These are phyloP conservation scores for Danaus chrysippus DNA, from an alignment of 2,888 invertebrate species.

Conservation along the genomic window DNA sequence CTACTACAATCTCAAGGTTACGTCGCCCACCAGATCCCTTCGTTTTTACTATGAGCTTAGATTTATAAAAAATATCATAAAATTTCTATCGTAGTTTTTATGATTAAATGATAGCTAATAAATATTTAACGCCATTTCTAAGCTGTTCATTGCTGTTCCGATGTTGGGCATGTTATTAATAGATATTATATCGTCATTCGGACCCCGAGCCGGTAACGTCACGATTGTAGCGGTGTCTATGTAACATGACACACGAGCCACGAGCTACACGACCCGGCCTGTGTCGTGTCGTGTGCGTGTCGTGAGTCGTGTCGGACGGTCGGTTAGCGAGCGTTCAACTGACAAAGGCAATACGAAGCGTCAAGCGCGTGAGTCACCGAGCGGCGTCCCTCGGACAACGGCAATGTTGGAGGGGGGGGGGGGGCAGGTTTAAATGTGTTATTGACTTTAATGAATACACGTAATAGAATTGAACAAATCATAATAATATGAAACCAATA, in stretches of 20 bases:
- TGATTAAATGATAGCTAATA: not conserved
- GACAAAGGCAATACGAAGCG: constrained; percentile 24
- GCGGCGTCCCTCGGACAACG: constrained; percentile 55
- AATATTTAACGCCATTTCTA: not conserved
- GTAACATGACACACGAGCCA: not conserved
- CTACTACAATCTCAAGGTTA: constrained; percentile 54
- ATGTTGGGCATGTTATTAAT: too few relatives aligned
- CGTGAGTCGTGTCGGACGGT: too few relatives aligned
- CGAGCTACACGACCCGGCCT: constrained; percentile 16
- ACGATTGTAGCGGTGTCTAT: not conserved
- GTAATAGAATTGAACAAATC: too few relatives aligned
- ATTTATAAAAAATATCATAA: not conserved
- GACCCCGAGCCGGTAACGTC: not conserved
- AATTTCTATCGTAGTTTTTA: not conserved
- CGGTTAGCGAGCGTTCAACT: constrained; percentile 23
- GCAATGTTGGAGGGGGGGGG: not conserved
- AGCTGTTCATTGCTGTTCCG: too few relatives aligned
- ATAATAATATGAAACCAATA: too few relatives aligned
- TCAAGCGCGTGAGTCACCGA: constrained; percentile 49
- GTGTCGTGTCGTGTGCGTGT: constrained; percentile 6
- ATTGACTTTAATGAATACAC: not conserved
- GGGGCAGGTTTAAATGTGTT: not conserved
- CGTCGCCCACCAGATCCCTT: constrained; percentile 51
- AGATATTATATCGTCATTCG: not conserved
- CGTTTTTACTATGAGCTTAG: constrained; percentile 8